Conservation (phyloP, 2,888 invertebrate species). For the Eristalis intricaria region DNA sequence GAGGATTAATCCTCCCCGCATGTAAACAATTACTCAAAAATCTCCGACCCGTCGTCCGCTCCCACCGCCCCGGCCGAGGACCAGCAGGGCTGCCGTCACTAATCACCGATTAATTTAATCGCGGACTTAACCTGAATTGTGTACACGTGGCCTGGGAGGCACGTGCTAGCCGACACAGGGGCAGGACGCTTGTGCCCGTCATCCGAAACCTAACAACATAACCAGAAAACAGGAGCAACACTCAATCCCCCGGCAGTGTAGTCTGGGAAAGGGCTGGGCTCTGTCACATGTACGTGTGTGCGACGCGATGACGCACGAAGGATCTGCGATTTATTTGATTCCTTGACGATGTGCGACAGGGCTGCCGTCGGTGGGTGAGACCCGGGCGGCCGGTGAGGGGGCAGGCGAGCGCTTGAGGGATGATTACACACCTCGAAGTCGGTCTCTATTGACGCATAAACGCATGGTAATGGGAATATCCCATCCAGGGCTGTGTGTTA, state of each 20-base stretch:
- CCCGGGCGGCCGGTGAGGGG: background rate
- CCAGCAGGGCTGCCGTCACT: conserved; percentile 75
- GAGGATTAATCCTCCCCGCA: conserved; percentile 67
- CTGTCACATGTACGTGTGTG: conserved; percentile 4
- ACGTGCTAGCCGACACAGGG: conserved; percentile 51
- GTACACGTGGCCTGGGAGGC: conserved; percentile 77
- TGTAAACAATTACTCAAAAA: conserved; percentile 62
- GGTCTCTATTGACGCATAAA: conserved; percentile 55
- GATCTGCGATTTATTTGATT: conserved; percentile 69
- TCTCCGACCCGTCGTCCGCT: background rate
- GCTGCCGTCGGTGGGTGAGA: conserved; percentile 7
- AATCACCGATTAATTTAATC: conserved; percentile 82
- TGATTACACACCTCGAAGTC: conserved; percentile 44
- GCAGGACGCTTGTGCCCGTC: conserved; percentile 5
- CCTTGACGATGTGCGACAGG: conserved; percentile 44
- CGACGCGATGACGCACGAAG: conserved; percentile 44
- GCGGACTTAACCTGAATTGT: conserved; percentile 80
- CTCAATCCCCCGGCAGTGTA: background rate
- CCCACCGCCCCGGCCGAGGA: conserved; percentile 4
- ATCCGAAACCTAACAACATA: conserved; percentile 60
- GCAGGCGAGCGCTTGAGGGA: conserved; percentile 2
- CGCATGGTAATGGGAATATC: conserved; percentile 56
- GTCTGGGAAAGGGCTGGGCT: conserved; percentile 26
- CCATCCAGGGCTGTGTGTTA: conserved; percentile 46
- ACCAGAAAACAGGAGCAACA: conserved; percentile 39